Conservation (phyloP, 2,888 invertebrate genomes). For the Amphipoea oculea region DNA sequence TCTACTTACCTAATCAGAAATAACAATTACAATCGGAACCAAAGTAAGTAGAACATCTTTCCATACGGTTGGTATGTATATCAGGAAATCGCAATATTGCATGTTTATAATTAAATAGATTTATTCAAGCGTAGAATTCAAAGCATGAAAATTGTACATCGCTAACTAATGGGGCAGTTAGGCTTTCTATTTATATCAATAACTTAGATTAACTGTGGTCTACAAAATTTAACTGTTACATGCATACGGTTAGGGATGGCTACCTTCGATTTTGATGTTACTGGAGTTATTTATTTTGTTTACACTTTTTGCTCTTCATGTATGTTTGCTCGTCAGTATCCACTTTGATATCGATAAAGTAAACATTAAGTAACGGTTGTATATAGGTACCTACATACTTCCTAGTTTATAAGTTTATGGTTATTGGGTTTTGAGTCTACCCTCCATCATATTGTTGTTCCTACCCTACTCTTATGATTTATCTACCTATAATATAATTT, state of each 20-base stretch:
- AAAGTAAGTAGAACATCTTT: slow-evolving; percentile 55
- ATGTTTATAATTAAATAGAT: slow-evolving; percentile 57
- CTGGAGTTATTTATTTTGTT: neutral
- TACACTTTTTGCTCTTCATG: neutral
- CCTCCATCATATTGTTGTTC: too few relatives aligned
- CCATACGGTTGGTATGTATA: slow-evolving; percentile 50
- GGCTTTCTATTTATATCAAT: slow-evolving; percentile 65
- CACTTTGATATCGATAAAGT: too few relatives aligned
- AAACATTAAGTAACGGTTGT: too few relatives aligned
- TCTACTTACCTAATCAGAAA: slow-evolving; percentile 53
- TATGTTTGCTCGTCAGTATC: neutral
- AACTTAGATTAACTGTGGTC: slow-evolving; percentile 55
- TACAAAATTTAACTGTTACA: slow-evolving; percentile 52
- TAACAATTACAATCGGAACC: slow-evolving; percentile 39
- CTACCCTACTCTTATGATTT: too few relatives aligned
- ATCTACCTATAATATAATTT: neutral
- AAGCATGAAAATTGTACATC: slow-evolving; percentile 56
- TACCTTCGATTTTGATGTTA: neutral
- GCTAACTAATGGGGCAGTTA: slow-evolving; percentile 48
- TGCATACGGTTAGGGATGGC: slow-evolving; percentile 50
- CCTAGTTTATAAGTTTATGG: too few relatives aligned
- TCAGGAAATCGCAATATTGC: slow-evolving; percentile 58
- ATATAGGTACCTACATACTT: too few relatives aligned
- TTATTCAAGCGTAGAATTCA: slow-evolving; percentile 54
- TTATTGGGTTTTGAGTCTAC: too few relatives aligned